Conservation (phyloP, 1,140 invertebrate genomes). For the Ruditapes philippinarum region DNA sequence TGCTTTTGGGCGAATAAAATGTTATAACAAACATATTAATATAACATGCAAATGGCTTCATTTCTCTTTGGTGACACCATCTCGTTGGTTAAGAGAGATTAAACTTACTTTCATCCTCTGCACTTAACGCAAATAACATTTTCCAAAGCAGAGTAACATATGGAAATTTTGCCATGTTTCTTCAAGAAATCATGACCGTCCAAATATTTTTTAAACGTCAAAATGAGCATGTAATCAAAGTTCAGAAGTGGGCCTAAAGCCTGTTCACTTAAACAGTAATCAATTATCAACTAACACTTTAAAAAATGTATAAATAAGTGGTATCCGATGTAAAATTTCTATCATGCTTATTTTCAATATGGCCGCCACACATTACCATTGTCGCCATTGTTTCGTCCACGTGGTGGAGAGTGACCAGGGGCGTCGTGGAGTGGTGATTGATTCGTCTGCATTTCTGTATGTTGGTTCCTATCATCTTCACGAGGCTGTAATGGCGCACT, state of each 20-base stretch:
- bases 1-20: background rate
- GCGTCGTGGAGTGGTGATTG: constrained; percentile 44
- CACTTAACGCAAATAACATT: background rate
- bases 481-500: constrained; percentile 25
- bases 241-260: too few species aligned
- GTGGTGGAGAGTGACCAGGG: constrained; percentile 68
- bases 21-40: background rate
- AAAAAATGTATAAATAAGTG: too few species aligned
- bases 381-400: constrained; percentile 60
- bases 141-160: too few species aligned
- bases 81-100: too few species aligned
- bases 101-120: too few species aligned
- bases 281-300: background rate
- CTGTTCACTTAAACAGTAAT: too few species aligned
- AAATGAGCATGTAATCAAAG: too few species aligned
- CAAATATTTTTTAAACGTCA: background rate
- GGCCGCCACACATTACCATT: constrained; percentile 77
- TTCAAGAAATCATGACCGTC: background rate
- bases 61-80: background rate
- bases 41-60: too few species aligned
- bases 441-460: constrained; percentile 60
- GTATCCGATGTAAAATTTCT: background rate
- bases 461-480: constrained; percentile 57
- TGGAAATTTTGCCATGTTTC: background rate
- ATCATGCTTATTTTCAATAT: constrained; percentile 67